A percentile compares a stretch with the other conserved stretches of the same genome.
Conservation (phyloP, 2,888 invertebrate species). For the Trissolcus brochymenae region DNA sequence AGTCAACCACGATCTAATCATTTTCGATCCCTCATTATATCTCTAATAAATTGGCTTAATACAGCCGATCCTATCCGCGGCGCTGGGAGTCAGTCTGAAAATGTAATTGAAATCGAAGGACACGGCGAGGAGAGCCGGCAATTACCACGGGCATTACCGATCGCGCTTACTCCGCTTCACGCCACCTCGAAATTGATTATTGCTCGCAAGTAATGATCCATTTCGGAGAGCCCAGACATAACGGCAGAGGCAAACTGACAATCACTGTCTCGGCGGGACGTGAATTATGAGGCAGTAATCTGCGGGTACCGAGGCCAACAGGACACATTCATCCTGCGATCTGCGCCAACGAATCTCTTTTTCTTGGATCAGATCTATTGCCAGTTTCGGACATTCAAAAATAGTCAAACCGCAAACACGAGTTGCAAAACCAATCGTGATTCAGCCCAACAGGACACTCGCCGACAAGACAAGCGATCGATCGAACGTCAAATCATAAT, state of each 20-base stretch:
- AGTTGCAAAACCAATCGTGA: slow-evolving; percentile 25
- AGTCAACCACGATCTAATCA: slow-evolving; percentile 8
- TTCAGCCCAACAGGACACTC: neutral
- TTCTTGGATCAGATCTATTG: slow-evolving; percentile 33
- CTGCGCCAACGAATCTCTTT: slow-evolving; percentile 44
- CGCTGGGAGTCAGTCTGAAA: slow-evolving; percentile 23
- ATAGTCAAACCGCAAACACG: slow-evolving; percentile 23
- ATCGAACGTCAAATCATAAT: slow-evolving; percentile 53
- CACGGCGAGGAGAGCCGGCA: slow-evolving; percentile 46
- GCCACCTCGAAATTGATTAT: slow-evolving; percentile 71
- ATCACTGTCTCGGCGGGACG: slow-evolving; percentile 72
- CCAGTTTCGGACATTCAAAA: slow-evolving; percentile 36
- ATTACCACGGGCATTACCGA: slow-evolving; percentile 55
- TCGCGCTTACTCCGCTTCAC: slow-evolving; percentile 59
- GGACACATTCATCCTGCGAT: slow-evolving; percentile 60
- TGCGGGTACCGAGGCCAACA: slow-evolving; percentile 64
- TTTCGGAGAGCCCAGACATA: slow-evolving; percentile 66
- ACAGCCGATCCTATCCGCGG: slow-evolving; percentile 6
- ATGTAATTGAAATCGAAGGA: slow-evolving; percentile 57
- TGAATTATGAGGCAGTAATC: slow-evolving; percentile 75
- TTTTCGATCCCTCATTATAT: slow-evolving; percentile 13
- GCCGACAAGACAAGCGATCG: slow-evolving; percentile 48
- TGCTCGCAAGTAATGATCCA: slow-evolving; percentile 72
- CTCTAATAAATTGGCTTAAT: slow-evolving; percentile 24
- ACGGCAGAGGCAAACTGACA: slow-evolving; percentile 72